Conservation (phyloP, 2,113 vertebrate species). For the Eclectus roratus region DNA sequence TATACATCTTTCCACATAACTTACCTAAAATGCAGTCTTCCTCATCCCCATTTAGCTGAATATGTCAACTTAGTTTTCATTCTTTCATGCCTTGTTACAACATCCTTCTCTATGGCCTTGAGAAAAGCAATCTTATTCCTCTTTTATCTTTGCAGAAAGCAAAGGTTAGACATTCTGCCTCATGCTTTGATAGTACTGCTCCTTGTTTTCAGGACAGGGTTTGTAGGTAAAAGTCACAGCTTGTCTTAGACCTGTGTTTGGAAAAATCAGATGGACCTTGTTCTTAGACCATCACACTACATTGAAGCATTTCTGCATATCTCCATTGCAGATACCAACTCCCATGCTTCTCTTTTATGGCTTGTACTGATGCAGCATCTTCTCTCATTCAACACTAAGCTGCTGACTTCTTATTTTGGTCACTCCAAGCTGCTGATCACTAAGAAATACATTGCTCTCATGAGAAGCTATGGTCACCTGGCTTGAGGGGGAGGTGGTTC, state of each 20-base stretch:
- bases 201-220: not conserved
- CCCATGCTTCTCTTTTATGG: not conserved
- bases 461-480: not conserved
- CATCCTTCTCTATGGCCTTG: slow-evolving; percentile 36
- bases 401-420: not conserved
- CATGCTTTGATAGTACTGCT: not conserved
- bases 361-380: not conserved
- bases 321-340: not conserved
- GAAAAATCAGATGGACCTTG: not conserved
- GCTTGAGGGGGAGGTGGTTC: not conserved
- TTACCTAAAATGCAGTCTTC: not conserved
- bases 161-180: not conserved
- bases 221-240: not conserved
- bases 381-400: not conserved
- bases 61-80: not conserved
- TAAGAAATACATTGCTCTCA: not conserved
- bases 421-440: not conserved
- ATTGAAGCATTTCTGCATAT: fast-evolving
- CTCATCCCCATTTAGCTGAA: not conserved
- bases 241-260: not conserved
- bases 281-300: not conserved
- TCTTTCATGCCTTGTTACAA: slow-evolving; percentile 34
- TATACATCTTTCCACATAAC: not conserved
- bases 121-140: not conserved
- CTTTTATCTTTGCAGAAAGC: slow-evolving; percentile 44